These are phyloP conservation scores for Hanleya hanleyi DNA, from an alignment of 2,888 invertebrate species.

Conservation along the genomic window DNA sequence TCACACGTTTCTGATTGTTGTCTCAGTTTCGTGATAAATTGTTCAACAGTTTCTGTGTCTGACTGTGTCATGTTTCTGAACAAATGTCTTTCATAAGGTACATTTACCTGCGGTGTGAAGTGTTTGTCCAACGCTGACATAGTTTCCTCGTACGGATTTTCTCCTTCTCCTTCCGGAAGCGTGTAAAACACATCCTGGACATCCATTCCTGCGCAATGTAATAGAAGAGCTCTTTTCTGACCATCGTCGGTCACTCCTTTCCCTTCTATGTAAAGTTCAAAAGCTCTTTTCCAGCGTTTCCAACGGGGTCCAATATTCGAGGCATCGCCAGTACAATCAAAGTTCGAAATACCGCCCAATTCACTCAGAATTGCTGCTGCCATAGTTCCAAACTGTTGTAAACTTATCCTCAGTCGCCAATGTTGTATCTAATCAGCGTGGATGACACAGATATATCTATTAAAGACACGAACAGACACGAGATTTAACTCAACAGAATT, in stretches of 20 bases:
- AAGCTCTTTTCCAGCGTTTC: constrained; percentile 11
- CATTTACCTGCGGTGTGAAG: background rate
- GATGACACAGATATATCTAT: too few species aligned
- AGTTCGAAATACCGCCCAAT: background rate
- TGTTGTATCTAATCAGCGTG: too few species aligned
- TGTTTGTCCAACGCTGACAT: background rate
- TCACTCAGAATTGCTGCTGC: background rate
- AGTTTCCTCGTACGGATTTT: background rate
- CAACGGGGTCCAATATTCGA: background rate
- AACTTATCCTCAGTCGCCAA: too few species aligned
- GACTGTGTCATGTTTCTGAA: constrained; percentile 26
- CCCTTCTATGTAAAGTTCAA: constrained; percentile 15
- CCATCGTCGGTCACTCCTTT: constrained; percentile 18
- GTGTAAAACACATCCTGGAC: constrained; percentile 25
- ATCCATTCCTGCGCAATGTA: constrained; percentile 34
- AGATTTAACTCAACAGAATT: too few species aligned
- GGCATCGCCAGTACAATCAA: background rate
- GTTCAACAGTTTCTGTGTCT: constrained; percentile 26
- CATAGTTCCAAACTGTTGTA: too few species aligned
- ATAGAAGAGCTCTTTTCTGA: constrained; percentile 24
- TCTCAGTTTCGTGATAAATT: constrained; percentile 27
- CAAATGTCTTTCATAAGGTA: constrained; percentile 23
- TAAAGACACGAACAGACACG: too few species aligned
- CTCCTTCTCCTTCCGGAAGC: background rate
- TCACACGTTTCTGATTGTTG: constrained; percentile 31